Evolutionary conservation across 2,888 invertebrate species (phyloP), one percentile per base, ranked within the genome.

Genomic region (Pyrochroa serraticornis): DNA sequence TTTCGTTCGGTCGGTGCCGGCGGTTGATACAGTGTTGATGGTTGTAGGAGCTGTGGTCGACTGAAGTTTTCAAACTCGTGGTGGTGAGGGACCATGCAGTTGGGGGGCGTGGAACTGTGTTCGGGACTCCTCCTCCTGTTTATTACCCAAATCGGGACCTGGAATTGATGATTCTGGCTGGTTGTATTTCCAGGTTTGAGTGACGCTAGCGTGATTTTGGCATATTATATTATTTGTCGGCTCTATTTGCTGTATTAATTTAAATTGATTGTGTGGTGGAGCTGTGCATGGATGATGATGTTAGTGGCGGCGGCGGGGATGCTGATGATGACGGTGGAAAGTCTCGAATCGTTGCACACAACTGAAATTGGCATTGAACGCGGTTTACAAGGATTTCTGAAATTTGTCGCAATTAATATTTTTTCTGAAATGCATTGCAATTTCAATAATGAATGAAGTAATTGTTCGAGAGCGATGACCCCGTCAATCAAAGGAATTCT

Each of bases 171-270:
- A 71, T 69, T 69, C 64, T 66, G 58, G 38, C 13, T 9, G 38
- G 38, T 7, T 38, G 8, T 38, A 6, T 35, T 48, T 7, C 9
- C 51, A 47, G 56, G 42, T 41, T 59, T 69, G 68, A 71, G 58
- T 70, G 71, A 69, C 67, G 57, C 60, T 69, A 67, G 70, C 74
- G 71, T 73, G 74, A 73, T 72, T 73, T 71, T 68, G 64, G 67
- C 74, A 72, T 73, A 75, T 75, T 75, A 74, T 73, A 74, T 73
- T 73, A 75, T 75, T 75, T 75, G 75, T 74, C 74, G 69, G 63
- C 59, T 63, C 47, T 65, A 64, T 69, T 69, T 70, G 70, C 67
- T 64, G 66, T 69, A 72, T 74, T 75, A 74, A 74, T 74, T 74
- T 70, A 67, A 71, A 72, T 71, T 72, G 72, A 71, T 73, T 71